Conservation (phyloP, 2,888 invertebrate species). For the Standfussiana lucernea region DNA sequence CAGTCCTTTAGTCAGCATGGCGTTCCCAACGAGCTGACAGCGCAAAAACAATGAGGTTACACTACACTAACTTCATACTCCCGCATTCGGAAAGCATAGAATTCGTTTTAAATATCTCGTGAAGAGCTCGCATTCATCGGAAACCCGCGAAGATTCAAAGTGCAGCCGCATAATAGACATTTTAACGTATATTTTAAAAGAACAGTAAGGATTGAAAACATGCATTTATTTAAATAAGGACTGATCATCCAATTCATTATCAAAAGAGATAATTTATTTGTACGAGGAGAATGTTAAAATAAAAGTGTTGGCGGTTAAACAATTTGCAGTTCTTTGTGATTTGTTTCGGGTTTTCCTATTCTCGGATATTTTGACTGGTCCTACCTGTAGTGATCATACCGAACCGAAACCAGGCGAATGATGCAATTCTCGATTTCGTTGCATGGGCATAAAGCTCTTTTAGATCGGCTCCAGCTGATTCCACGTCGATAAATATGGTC, state of each 20-base stretch:
- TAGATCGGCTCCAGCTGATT: no score
- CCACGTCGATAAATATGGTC: background rate
- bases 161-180: slow-evolving; percentile 5
- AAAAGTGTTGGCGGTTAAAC: background rate
- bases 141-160: background rate
- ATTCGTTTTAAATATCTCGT: slow-evolving; percentile 35
- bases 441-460: background rate
- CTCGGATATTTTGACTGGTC: background rate
- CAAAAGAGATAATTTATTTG: background rate
- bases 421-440: background rate
- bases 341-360: background rate
- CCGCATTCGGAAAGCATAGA: slow-evolving; percentile 30
- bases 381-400: background rate
- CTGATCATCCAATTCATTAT: background rate
- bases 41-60: slow-evolving; percentile 42
- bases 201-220: background rate
- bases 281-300: background rate
- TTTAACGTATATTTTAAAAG: slow-evolving; percentile 11
- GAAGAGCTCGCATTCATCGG: background rate
- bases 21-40: slow-evolving; percentile 1
- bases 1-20: slow-evolving; percentile 35
- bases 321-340: background rate
- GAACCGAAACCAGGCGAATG: background rate
- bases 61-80: slow-evolving; percentile 28
- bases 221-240: background rate